phyloP scores from a whole-genome alignment of 2,113 vertebrate genomes.

The Hucho hucho region DNA sequence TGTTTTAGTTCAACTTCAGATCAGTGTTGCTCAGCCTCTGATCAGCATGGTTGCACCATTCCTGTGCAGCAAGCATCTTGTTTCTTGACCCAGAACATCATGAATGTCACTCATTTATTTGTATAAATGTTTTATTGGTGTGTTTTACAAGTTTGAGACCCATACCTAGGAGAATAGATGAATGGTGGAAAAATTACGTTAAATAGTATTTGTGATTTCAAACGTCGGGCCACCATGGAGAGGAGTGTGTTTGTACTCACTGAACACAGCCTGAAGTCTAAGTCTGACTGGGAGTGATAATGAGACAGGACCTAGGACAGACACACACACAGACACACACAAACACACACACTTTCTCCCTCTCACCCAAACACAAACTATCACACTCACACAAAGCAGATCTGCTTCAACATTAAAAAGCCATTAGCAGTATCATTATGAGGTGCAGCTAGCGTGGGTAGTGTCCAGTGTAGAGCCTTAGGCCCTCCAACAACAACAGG shows the following conservation, averaged over 20 bases:
- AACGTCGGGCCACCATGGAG: constrained; percentile 23
- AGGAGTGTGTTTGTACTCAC: background rate
- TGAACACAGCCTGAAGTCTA: constrained; percentile 6
- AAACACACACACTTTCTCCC: constrained; percentile 7
- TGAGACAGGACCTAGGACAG: constrained; percentile 16
- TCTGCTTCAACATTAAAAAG: constrained; percentile 60
- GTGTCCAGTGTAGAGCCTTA: constrained; percentile 44
- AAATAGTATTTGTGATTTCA: constrained; percentile 9
- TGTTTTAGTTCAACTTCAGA: too few relatives aligned
- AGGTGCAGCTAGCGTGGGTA: constrained; percentile 20
- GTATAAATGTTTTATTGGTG: too few relatives aligned
- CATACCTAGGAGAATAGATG: too few relatives aligned
- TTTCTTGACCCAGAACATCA: too few relatives aligned
- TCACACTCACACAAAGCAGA: background rate
- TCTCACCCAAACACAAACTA: background rate
- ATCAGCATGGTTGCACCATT: too few relatives aligned
- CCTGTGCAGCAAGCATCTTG: too few relatives aligned
- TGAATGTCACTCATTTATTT: too few relatives aligned
- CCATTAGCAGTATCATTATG: constrained; percentile 65
- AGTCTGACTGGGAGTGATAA: constrained; percentile 54
- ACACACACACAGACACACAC: too few relatives aligned
- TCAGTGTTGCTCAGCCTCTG: too few relatives aligned
- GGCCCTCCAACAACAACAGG: constrained; percentile 39
- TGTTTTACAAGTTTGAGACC: too few relatives aligned
- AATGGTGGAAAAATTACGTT: too few relatives aligned